Evolutionary conservation across 1,140 invertebrate genomes (phyloP).

Genomic region (Helicoverpa zea): DNA sequence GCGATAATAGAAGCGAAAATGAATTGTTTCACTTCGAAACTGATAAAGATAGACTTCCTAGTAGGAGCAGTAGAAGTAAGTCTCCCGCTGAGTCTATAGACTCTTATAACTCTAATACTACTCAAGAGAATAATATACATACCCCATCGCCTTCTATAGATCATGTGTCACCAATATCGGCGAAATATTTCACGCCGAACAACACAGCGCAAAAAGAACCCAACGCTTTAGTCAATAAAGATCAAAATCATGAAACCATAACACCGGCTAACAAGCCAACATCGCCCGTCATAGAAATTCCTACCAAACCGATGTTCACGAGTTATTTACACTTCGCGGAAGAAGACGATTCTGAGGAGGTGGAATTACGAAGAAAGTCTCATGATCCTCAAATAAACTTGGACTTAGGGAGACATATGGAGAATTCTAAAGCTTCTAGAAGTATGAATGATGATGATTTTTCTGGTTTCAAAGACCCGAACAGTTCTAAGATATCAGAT

Average conservation of each 20-base stretch:
- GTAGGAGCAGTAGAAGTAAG: slow-evolving; percentile 76
- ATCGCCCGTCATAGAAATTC: slow-evolving; percentile 81
- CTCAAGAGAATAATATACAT: slow-evolving; percentile 67
- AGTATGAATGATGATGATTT: slow-evolving; percentile 62
- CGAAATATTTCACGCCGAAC: slow-evolving; percentile 67
- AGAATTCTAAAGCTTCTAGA: slow-evolving; percentile 19
- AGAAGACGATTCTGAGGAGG: slow-evolving; percentile 46
- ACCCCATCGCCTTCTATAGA: slow-evolving; percentile 75
- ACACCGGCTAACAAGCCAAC: slow-evolving; percentile 59
- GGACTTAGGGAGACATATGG: slow-evolving; percentile 34
- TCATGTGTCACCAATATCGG: slow-evolving; percentile 63
- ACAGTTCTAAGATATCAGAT: slow-evolving; percentile 92
- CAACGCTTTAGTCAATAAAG: slow-evolving; percentile 57
- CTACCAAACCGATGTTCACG: slow-evolving; percentile 79
- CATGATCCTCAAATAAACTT: slow-evolving; percentile 60
- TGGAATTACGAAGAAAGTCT: slow-evolving; percentile 24
- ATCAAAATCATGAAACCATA: slow-evolving; percentile 57
- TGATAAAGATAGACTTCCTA: slow-evolving; percentile 77
- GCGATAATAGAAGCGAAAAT: slow-evolving; percentile 79
- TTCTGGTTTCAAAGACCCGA: slow-evolving; percentile 61
- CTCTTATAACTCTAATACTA: slow-evolving; percentile 63
- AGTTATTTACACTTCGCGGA: slow-evolving; percentile 80
- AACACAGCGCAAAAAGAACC: slow-evolving; percentile 57
- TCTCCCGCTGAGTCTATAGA: slow-evolving; percentile 78
- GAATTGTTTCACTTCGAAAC: slow-evolving; percentile 86